These are phyloP conservation scores for Teinopalpus imperialis DNA, from an alignment of 2,888 invertebrate species.

Conservation along the genomic window DNA sequence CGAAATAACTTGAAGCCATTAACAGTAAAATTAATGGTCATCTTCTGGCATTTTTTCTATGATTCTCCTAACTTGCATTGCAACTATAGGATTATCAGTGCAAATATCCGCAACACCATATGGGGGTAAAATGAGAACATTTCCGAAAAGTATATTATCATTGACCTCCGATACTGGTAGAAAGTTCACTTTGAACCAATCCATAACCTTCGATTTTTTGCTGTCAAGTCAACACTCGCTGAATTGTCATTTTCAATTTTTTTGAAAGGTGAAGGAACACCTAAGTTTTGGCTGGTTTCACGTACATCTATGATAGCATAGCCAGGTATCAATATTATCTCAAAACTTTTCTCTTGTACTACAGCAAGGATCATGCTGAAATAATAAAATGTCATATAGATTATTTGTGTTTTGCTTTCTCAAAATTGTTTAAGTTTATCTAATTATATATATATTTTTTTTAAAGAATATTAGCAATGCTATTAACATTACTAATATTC, in stretches of 20 bases:
- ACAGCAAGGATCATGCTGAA: slow-evolving; percentile 61
- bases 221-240: slow-evolving; percentile 34
- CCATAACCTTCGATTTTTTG: slow-evolving; percentile 49
- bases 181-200: slow-evolving; percentile 61
- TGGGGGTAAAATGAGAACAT: slow-evolving; percentile 57
- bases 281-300: slow-evolving; percentile 32
- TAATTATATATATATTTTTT: neutral
- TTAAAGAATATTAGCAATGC: too few relatives aligned
- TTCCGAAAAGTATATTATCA: slow-evolving; percentile 56
- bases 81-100: slow-evolving; percentile 61
- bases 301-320: slow-evolving; percentile 52
- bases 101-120: slow-evolving; percentile 55
- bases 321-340: slow-evolving; percentile 58
- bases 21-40: too few relatives aligned
- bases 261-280: slow-evolving; percentile 38
- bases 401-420: too few relatives aligned
- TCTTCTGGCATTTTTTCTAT: slow-evolving; percentile 58
- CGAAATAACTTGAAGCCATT: too few relatives aligned
- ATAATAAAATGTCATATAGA: slow-evolving; percentile 35
- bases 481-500: too few relatives aligned
- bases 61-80: slow-evolving; percentile 55
- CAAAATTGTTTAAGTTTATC: neutral
- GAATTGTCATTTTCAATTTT: slow-evolving; percentile 30
- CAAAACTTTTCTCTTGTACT: slow-evolving; percentile 42
- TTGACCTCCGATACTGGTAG: slow-evolving; percentile 53